Percentiles rank a stretch among this genome's conserved stretches.
phyloP scores from a whole-genome alignment of 2,888 invertebrate species.

The Amphipyra berbera region DNA sequence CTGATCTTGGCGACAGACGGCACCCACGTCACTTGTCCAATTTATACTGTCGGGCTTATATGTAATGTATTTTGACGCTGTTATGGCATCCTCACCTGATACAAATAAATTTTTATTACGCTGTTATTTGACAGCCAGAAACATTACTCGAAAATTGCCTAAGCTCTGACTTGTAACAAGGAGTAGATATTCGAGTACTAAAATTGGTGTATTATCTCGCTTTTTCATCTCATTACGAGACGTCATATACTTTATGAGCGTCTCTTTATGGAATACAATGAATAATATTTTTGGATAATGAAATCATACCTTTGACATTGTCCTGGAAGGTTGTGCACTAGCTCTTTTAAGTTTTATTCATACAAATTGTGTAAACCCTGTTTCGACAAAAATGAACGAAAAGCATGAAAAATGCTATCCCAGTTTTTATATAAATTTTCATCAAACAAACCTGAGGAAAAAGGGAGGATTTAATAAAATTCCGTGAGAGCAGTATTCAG shows the following conservation, averaged over 20 bases:
- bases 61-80: slow-evolving; percentile 36
- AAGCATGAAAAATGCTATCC: no score
- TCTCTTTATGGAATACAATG: no score
- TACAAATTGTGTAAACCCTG: no score
- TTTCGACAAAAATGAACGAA: no score
- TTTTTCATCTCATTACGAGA: slow-evolving; percentile 4
- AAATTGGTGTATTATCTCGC: slow-evolving; percentile 3
- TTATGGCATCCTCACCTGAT: slow-evolving; percentile 33
- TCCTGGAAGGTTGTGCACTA: no score
- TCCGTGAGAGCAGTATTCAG: slow-evolving; percentile 16
- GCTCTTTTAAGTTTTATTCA: no score
- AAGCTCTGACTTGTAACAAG: background rate
- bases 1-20: slow-evolving; percentile 22
- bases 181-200: slow-evolving; percentile 1
- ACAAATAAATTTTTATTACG: slow-evolving; percentile 40
- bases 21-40: slow-evolving; percentile 47
- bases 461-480: background rate
- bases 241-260: background rate
- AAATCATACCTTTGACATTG: no score
- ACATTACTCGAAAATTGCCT: slow-evolving; percentile 26
- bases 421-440: no score
- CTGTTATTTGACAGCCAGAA: slow-evolving; percentile 38
- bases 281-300: no score
- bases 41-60: slow-evolving; percentile 25
- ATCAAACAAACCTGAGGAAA: background rate